Evolutionary conservation across 2,113 vertebrate genomes (phyloP).

Genomic region (Gobiocypris rarus): DNA sequence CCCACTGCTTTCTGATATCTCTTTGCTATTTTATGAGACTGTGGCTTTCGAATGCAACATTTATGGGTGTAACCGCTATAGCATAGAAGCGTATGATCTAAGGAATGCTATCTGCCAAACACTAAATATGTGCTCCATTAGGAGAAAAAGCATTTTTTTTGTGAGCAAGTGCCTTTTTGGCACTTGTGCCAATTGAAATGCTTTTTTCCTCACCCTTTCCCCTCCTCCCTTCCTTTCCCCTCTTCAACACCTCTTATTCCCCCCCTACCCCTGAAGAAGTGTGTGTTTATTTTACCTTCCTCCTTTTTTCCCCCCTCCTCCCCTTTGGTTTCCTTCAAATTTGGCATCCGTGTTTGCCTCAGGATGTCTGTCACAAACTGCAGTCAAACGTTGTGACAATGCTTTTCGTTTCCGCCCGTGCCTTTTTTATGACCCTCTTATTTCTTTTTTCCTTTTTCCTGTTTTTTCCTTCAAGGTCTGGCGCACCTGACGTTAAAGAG

Average conservation of each 20-base stretch:
- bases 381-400: conserved; percentile 88
- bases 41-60: conserved; percentile 51
- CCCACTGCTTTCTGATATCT: conserved; percentile 37
- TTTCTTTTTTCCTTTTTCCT: conserved; percentile 83
- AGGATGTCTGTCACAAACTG: conserved; percentile 88
- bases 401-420: conserved; percentile 77
- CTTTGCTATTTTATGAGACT: conserved; percentile 48
- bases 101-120: conserved; percentile 74
- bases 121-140: conserved; percentile 83
- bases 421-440: conserved; percentile 84
- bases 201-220: conserved; percentile 77
- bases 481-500: conserved; percentile 85
- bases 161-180: conserved; percentile 75
- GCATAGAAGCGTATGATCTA: conserved; percentile 43
- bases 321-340: conserved; percentile 70
- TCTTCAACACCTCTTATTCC: conserved; percentile 48
- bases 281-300: conserved; percentile 60
- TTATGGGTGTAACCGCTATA: conserved; percentile 52
- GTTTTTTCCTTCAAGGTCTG: conserved; percentile 87
- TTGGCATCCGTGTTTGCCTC: conserved; percentile 81
- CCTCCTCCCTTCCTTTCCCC: conserved; percentile 61
- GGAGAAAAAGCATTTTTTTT: conserved; percentile 82
- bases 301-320: conserved; percentile 71
- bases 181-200: conserved; percentile 79
- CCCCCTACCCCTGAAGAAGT: conserved; percentile 51